Base-by-base conservation (phyloP, 64 coral and sea anemone species). In the Hydrozoanthus tunicans region DNA sequence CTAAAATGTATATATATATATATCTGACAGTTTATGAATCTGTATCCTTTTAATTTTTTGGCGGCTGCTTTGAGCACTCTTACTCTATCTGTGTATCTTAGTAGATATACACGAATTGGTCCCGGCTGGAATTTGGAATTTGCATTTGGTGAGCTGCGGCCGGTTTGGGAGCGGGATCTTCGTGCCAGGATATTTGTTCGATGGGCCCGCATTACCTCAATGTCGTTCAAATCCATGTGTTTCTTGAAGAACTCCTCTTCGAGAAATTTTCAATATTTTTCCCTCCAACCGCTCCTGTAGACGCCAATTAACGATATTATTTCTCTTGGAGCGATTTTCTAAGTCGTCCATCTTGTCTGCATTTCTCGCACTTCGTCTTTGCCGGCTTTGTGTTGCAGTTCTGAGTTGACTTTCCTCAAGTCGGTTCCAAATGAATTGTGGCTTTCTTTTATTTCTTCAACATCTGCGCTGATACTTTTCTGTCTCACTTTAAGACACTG, bases 31-130 rank as follows among this genome's bases (percentile, higher is more conserved):
- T 27, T 81, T 17, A 53, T 65, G 53, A 77, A 86, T 4, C 67
- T 63, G 65, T 92, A 77, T 72, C 62, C 91, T 77, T 86, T 85
- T 11, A 86, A 53, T 54, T 70, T 88, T 91, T 79, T 58, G n/a
- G 91, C 82, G 9, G 91, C 91, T 51, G 57, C 51, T 93, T 5
- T 79, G 58, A 93, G 82, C 6, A 86, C 51, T 85, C 51, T 62
- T 72, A 86, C 64, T 77, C 88, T 92, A 25, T 92, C 91, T 12
- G 91, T 83, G 5, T 79, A 91, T 71, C 79, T 55, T 81, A 81
- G 69, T 73, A 91, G 59, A 9, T 66, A 72, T 65, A 79, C 78
- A 17, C 82, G 77, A 56, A 70, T 90, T 25, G 77, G 89, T 80
- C 89, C 80, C 67, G 89, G 73, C 5, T 20, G 20, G 20, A 20